Evolutionary conservation across 2,113 vertebrate genomes (phyloP).

Genomic region (Tor tambroides): DNA sequence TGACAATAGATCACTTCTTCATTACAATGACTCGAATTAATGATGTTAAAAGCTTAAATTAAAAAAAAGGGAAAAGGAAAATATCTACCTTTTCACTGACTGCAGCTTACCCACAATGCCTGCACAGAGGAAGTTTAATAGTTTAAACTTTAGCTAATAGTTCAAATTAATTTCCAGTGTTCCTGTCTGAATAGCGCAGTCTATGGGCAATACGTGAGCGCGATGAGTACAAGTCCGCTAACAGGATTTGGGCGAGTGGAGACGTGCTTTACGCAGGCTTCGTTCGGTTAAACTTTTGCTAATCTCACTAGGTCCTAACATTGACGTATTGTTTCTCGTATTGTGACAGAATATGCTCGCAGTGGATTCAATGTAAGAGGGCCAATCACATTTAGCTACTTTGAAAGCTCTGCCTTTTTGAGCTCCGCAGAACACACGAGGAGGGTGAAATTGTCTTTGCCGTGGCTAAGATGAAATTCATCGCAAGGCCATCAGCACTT

Average conservation of each 20-base stretch:
- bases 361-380: slow-evolving; percentile 68
- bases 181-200: slow-evolving; percentile 52
- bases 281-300: slow-evolving; percentile 34
- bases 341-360: slow-evolving; percentile 66
- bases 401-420: slow-evolving; percentile 79
- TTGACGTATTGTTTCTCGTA: slow-evolving; percentile 58
- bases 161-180: slow-evolving; percentile 59
- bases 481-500: slow-evolving; percentile 80
- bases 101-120: slow-evolving; percentile 52
- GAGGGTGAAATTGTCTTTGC: slow-evolving; percentile 81
- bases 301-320: slow-evolving; percentile 51
- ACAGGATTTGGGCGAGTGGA: slow-evolving; percentile 58
- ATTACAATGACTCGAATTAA: slow-evolving; percentile 61
- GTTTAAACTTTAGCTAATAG: slow-evolving; percentile 55
- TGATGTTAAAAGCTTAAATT: slow-evolving; percentile 54
- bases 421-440: slow-evolving; percentile 79
- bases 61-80: slow-evolving; percentile 50
- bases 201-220: slow-evolving; percentile 45
- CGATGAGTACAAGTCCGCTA: slow-evolving; percentile 45
- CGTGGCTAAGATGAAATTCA: slow-evolving; percentile 82
- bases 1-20: slow-evolving; percentile 60
- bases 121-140: slow-evolving; percentile 52
- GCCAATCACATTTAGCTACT: slow-evolving; percentile 77
- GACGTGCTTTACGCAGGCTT: slow-evolving; percentile 21
- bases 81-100: slow-evolving; percentile 56